A percentile compares a stretch with the other conserved stretches of the same genome.
Conservation (phyloP, 2,888 invertebrate genomes). For the Yponomeuta evonymella region DNA sequence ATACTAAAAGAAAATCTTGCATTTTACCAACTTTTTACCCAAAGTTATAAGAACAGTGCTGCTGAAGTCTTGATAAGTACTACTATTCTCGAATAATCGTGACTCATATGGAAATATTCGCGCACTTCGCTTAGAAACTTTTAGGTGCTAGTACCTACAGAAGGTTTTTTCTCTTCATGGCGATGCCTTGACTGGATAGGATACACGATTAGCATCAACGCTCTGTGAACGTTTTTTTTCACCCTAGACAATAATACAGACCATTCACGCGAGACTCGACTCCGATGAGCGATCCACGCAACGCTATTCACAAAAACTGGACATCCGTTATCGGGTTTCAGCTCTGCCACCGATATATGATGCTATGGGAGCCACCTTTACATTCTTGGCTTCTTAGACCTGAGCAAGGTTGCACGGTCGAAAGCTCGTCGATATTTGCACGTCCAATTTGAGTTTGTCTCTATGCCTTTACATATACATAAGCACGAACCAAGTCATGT, state of each 20-base stretch:
- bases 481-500: no score
- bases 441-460: no score
- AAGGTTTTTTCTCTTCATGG: background rate
- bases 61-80: no score
- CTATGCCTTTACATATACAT: no score
- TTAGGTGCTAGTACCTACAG: no score
- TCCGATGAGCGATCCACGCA: conserved; percentile 35
- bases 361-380: background rate
- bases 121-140: no score
- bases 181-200: background rate
- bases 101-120: no score
- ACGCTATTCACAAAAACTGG: conserved; percentile 40
- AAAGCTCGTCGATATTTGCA: no score
- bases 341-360: conserved; percentile 25
- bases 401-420: background rate
- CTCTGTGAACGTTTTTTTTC: background rate
- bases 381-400: background rate
- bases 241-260: conserved; percentile 2
- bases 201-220: conserved; percentile 6
- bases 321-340: conserved; percentile 43
- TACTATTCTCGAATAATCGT: no score
- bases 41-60: no score
- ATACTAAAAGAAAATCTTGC: no score
- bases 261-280: conserved; percentile 49
- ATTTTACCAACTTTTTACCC: no score